phyloP scores from a whole-genome alignment of 1,140 invertebrate genomes.

The Stegodyphus dumicola region DNA sequence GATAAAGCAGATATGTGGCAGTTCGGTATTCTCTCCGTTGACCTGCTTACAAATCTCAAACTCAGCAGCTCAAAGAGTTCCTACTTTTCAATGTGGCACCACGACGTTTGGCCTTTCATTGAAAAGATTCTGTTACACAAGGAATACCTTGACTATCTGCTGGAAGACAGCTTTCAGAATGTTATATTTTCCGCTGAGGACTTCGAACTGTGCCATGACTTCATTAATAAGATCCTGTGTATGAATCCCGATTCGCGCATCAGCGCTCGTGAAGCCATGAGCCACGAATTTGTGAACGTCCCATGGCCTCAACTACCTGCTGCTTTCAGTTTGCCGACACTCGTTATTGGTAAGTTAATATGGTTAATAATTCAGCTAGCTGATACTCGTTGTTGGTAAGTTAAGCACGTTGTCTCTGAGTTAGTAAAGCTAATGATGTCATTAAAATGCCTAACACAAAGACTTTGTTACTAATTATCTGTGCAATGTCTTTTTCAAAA shows the following conservation, averaged over 20 bases:
- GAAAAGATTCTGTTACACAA: slow-evolving; percentile 17
- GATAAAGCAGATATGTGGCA: slow-evolving; percentile 48
- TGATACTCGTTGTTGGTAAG: too few species aligned
- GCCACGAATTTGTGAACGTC: slow-evolving; percentile 2
- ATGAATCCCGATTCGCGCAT: neutral
- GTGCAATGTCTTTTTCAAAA: too few species aligned
- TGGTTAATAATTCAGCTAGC: too few species aligned
- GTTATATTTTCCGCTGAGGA: neutral
- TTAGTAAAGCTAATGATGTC: too few species aligned
- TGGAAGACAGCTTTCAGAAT: slow-evolving; percentile 3
- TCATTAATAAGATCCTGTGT: neutral
- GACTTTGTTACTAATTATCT: too few species aligned
- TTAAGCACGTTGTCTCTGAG: too few species aligned
- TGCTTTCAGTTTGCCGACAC: neutral
- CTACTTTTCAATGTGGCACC: neutral
- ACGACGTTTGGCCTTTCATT: slow-evolving; percentile 27
- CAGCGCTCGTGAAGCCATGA: neutral
- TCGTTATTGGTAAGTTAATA: neutral
- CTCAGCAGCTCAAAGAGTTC: neutral
- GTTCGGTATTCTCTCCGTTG: slow-evolving; percentile 20
- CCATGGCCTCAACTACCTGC: slow-evolving; percentile 1
- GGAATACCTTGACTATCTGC: slow-evolving; percentile 10
- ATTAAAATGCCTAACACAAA: too few species aligned
- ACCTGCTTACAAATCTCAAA: slow-evolving; percentile 13
- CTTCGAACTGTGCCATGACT: slow-evolving; percentile 1